Percentiles rank a stretch among this genome's conserved stretches.
phyloP scores from a whole-genome alignment of 2,797 vertebrate genomes.

The Ataeniobius toweri region DNA sequence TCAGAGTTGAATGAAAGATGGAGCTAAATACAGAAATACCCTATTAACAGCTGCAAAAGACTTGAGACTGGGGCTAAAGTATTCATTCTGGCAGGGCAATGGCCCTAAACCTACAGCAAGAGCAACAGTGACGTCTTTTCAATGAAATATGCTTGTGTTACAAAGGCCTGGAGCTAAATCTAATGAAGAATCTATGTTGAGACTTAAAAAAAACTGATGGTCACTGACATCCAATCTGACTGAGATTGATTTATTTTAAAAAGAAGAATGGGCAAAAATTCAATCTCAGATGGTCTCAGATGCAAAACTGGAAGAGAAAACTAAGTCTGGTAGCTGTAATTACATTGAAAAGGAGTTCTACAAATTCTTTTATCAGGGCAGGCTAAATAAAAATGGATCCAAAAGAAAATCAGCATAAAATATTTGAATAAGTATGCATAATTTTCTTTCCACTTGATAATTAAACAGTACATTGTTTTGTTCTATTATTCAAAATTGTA shows the following conservation, averaged over 20 bases:
- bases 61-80: not conserved
- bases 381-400: no score
- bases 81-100: not conserved
- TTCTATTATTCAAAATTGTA: not conserved
- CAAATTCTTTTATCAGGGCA: no score
- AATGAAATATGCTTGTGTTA: not conserved
- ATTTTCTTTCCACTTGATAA: no score
- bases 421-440: no score
- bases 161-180: not conserved
- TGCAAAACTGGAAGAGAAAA: not conserved
- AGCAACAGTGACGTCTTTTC: not conserved
- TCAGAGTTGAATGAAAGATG: no score
- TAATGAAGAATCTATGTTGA: not conserved
- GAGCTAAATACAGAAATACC: no score
- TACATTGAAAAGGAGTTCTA: not conserved
- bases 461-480: not conserved
- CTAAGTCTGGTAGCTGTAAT: not conserved
- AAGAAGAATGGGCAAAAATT: not conserved
- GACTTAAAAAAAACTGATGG: not conserved
- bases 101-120: not conserved
- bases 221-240: not conserved
- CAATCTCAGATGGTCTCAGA: not conserved
- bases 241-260: no score
- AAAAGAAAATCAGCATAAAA: no score
- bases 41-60: not conserved